Evolutionary conservation across 2,797 vertebrate species (phyloP), one percentile per base, ranked within the genome.

Genomic region (Mionectes olivaceus): DNA sequence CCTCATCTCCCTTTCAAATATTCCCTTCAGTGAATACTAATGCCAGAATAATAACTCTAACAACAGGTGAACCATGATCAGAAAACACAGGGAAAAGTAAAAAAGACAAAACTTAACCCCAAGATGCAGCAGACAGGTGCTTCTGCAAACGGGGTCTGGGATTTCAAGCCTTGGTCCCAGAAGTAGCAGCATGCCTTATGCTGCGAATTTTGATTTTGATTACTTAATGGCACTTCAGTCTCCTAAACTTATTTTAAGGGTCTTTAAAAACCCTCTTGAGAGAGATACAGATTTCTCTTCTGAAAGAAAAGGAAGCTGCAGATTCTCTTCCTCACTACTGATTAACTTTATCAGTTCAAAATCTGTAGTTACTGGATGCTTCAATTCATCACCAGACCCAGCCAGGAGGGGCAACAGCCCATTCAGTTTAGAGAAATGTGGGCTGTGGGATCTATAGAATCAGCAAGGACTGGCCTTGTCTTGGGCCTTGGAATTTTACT

Each of bases 231-330:
- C 59, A 91, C 69, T 93, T 90, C 76, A 68, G 46, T 49, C 65
- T 81, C 76, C 41, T 39, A 50, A 78, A 59, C 19, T 91, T 76
- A 88, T 91, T 92, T 71, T 47, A 46, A 85, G 79, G 22, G 30
- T 77, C 52, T 94, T 95, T 65, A 22, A 93, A 95, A 82, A 88
- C 50, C 12, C 73, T 93, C 70, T 92, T 83, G 79, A 89, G 89
- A 25, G 49, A 93, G 59, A 83, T 39, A 93, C 4, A 81, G 65
- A 80, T 92, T 89, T 67, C 19, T 87, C 44, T 80, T 39, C 39
- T 46, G 76, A 91, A 92, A 92, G 84, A 83, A 89, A 69, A 81
- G 55, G 74, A 83, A 95, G 53, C 32, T 65, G 53, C 21, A 70
- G 41, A 63, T 78, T 85, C 65, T 89, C 47, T 78, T 64, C 68